Conservation (phyloP, 2,888 invertebrate genomes). For the Cacoxenus indagator region DNA sequence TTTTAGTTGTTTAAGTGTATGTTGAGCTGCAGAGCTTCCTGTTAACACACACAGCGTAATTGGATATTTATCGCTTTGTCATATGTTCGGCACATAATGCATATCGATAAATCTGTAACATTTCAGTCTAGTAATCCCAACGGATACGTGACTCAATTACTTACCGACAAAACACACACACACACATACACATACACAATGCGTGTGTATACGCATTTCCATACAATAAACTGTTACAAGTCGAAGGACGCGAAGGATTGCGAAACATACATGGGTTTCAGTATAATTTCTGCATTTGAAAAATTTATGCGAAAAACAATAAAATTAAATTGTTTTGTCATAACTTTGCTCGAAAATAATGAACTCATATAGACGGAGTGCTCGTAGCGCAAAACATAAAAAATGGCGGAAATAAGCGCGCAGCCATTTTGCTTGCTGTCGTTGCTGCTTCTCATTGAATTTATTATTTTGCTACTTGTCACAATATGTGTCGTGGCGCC, state of each 20-base stretch:
- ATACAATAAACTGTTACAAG: neutral
- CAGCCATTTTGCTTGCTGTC: constrained; percentile 49
- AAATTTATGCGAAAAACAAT: constrained; percentile 67
- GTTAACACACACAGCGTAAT: neutral
- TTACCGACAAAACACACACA: constrained; percentile 11
- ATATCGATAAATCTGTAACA: constrained; percentile 48
- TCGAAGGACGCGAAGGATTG: constrained; percentile 10
- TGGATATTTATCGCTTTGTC: constrained; percentile 10
- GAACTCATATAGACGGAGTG: constrained; percentile 63
- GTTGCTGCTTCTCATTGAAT: constrained; percentile 18
- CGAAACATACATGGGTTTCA: neutral
- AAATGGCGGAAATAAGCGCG: constrained; percentile 28
- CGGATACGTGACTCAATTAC: constrained; percentile 64
- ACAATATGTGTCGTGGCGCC: constrained; percentile 13
- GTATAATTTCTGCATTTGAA: constrained; percentile 1
- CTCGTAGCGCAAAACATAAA: constrained; percentile 25
- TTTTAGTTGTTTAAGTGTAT: too few species aligned
- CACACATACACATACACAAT: constrained; percentile 23
- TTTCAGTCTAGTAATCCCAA: constrained; percentile 40
- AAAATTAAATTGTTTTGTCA: constrained; percentile 69
- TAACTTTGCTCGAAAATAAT: constrained; percentile 55
- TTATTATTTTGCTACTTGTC: constrained; percentile 21
- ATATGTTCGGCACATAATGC: constrained; percentile 2
- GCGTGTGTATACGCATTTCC: neutral
- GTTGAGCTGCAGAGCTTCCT: too few species aligned